A percentile compares a stretch with the other conserved stretches of the same genome.
phyloP scores from a whole-genome alignment of 2,113 vertebrate genomes.

The Agapornis roseicollis region DNA sequence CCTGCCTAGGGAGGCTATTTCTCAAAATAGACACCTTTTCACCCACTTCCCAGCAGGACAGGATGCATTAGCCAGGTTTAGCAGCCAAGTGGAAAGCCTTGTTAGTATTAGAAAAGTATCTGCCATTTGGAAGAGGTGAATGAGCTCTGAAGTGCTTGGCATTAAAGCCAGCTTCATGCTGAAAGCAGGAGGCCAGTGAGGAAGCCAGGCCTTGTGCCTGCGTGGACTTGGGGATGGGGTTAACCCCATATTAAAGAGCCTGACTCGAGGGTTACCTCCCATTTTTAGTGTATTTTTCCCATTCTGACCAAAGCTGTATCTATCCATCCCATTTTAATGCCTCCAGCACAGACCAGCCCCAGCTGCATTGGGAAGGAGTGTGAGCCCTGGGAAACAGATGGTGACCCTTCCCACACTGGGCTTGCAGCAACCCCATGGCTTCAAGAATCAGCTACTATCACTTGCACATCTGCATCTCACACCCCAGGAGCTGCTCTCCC shows the following conservation, averaged over 20 bases:
- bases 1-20: not conserved
- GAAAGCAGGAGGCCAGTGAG: rapidly evolving
- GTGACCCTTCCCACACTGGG: not conserved
- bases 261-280: not conserved
- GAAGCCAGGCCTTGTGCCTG: not conserved
- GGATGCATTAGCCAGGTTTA: rapidly evolving
- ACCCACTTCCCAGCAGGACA: not conserved
- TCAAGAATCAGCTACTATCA: not conserved
- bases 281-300: not conserved
- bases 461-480: not conserved
- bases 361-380: not conserved
- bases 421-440: not conserved
- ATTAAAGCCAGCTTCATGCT: not conserved
- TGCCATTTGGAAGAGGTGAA: not conserved
- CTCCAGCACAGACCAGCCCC: not conserved
- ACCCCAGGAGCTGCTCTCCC: not conserved
- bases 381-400: not conserved
- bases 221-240: not conserved
- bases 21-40: not conserved
- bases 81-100: not conserved
- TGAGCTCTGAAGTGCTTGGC: rapidly evolving
- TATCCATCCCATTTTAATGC: not conserved
- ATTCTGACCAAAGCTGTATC: not conserved
- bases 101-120: not conserved
- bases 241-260: not conserved